Evolutionary conservation across 2,888 invertebrate species (phyloP).

Genomic region (Drosophila villosipedis): DNA sequence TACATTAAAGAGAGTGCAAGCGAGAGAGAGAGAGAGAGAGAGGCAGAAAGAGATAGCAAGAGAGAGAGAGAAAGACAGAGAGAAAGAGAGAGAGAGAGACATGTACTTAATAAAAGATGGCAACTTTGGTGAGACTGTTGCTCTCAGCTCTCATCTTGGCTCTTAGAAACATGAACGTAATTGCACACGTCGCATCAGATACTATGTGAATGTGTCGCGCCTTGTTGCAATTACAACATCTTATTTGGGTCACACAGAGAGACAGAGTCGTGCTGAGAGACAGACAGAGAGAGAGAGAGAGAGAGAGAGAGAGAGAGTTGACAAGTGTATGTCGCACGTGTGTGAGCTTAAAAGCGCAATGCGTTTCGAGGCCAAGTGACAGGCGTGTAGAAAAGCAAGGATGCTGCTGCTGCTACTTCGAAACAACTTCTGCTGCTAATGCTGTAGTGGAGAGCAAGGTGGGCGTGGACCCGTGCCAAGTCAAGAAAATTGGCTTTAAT

Average conservation of each 20-base stretch:
- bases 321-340: conserved; percentile 67
- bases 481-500: conserved; percentile 39
- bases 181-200: conserved; percentile 51
- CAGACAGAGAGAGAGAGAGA: conserved; percentile 5
- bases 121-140: conserved; percentile 39
- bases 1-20: conserved; percentile 45
- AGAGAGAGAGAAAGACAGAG: not conserved
- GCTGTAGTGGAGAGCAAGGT: conserved; percentile 15
- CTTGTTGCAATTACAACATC: conserved; percentile 77
- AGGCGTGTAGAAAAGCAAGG: conserved; percentile 52
- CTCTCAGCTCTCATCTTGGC: conserved; percentile 53
- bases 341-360: conserved; percentile 78
- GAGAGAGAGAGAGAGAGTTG: conserved; percentile 42
- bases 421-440: conserved; percentile 45
- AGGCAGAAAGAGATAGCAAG: conserved; percentile 10
- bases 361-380: conserved; percentile 77
- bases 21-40: conserved; percentile 9
- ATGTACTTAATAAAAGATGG: conserved; percentile 17
- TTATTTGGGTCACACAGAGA: conserved; percentile 76
- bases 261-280: conserved; percentile 15
- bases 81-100: not conserved
- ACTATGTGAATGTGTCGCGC: conserved; percentile 62
- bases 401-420: conserved; percentile 51
- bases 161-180: conserved; percentile 51
- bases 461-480: conserved; percentile 18